These are phyloP conservation scores for Dicerorhinus sumatrensis DNA, from an alignment of 2,113 vertebrate genomes.

Conservation along the genomic window DNA sequence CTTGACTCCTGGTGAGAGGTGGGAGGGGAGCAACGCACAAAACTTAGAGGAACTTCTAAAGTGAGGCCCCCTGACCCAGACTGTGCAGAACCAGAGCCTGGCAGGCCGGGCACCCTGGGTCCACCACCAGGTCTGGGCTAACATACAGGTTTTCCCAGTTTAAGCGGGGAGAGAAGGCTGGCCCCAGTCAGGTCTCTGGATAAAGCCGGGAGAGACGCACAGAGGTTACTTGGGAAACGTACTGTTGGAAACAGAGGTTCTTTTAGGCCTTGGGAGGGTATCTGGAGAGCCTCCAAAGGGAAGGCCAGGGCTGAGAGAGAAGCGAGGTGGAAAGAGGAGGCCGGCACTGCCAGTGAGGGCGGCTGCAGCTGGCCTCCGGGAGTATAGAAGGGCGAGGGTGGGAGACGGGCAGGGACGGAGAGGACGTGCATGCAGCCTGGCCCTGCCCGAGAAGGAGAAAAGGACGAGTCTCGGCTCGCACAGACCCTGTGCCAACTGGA, in stretches of 20 bases:
- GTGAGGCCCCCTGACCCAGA: background rate
- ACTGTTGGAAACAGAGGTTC: background rate
- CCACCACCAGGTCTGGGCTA: fast-evolving
- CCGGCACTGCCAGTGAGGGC: background rate
- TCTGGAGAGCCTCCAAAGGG: background rate
- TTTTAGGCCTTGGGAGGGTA: background rate
- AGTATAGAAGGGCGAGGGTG: background rate
- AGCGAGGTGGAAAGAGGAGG: background rate
- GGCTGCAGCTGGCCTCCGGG: background rate
- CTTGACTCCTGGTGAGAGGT: background rate
- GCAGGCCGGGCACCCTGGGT: no score
- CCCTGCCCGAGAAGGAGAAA: background rate
- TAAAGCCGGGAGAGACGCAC: background rate
- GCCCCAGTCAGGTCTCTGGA: background rate
- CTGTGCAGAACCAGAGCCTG: fast-evolving
- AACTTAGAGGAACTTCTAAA: background rate
- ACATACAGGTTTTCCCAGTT: background rate
- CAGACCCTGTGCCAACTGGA: background rate
- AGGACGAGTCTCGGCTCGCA: background rate
- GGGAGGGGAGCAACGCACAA: fast-evolving
- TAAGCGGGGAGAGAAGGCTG: background rate
- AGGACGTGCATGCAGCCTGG: background rate
- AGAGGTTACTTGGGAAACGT: background rate
- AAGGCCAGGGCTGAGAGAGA: background rate
- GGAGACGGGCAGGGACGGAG: background rate